Conservation (phyloP, 2,888 invertebrate species). For the Acrocyrtus sp. region DNA sequence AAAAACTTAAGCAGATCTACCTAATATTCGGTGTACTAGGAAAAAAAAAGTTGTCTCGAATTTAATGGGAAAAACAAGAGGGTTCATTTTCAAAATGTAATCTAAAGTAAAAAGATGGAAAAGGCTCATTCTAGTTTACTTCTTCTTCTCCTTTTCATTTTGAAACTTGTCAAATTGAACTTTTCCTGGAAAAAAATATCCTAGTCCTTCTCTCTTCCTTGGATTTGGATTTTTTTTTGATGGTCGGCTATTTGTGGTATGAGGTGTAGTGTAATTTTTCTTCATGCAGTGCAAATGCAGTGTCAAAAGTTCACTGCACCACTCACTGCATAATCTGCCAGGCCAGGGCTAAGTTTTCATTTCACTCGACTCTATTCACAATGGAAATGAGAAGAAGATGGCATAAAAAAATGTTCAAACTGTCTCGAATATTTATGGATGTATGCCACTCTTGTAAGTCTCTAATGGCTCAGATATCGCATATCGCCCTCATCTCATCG, state of each 20-base stretch:
- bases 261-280: neutral
- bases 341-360: neutral
- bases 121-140: neutral
- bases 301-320: too few relatives aligned
- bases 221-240: neutral
- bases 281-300: neutral
- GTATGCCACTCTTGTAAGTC: slow-evolving; percentile 19
- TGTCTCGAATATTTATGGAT: slow-evolving; percentile 32
- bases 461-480: slow-evolving; percentile 39
- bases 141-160: neutral
- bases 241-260: neutral
- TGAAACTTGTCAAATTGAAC: slow-evolving; percentile 9
- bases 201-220: neutral
- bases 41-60: too few relatives aligned
- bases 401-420: slow-evolving; percentile 8
- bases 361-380: neutral
- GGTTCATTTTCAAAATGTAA: slow-evolving; percentile 17
- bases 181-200: too few relatives aligned
- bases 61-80: slow-evolving; percentile 11
- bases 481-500: slow-evolving; percentile 40
- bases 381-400: slow-evolving; percentile 1
- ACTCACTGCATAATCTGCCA: neutral
- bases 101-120: slow-evolving; percentile 1
- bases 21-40: too few relatives aligned
- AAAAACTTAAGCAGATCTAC: too few relatives aligned